Base-by-base conservation (phyloP, 2,888 invertebrate species). In the Netelia inedita region DNA sequence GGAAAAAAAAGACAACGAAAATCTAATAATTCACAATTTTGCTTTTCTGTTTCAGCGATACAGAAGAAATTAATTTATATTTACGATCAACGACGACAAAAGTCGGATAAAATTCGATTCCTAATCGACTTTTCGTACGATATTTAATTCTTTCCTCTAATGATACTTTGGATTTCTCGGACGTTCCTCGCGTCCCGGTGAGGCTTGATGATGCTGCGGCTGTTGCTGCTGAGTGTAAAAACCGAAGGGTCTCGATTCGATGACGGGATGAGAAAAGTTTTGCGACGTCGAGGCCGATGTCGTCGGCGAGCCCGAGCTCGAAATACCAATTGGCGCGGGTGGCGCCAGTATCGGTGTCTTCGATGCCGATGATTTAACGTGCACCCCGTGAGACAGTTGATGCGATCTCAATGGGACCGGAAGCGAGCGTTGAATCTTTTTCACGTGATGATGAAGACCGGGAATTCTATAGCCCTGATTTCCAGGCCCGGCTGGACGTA, bases 401-500 rank as follows among this genome's bases (percentile, higher is more conserved):
- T 93, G 92, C 0, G 93, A 91, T n/a, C 93, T 87, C 28, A 93
- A 89, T 2, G 93, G 93, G 1, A 93, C 93, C 55, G 92, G 93
- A 63, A 93, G 89, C 11, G 92, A 90, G 19, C 91, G 90, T 61
- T 92, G 93, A 21, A 90, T 85, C 69, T 91, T 91, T 73, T 91
- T 91, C 2, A 87, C 79, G 23, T 92, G 89, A 68, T 90, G 89
- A 72, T 90, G 89, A 11, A 85, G 71, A 21, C 84, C 82, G 0
- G 95, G 93, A 1, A 95, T 95, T 21, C 96, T 94, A 35, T 95
- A 94, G 8, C 96, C 96, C 83, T 95, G 95, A 90, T 96, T 95
- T 0, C 95, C 94, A 0, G 96, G 96, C 0, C 96, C 96, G 9
- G 95, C 94, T 0, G 96, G 96, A 89, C 96, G 95, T 11, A 96